Evolutionary conservation across 2,797 vertebrate genomes (phyloP), one percentile per base, ranked within the genome.

Genomic region (Manis crassicaudata): DNA sequence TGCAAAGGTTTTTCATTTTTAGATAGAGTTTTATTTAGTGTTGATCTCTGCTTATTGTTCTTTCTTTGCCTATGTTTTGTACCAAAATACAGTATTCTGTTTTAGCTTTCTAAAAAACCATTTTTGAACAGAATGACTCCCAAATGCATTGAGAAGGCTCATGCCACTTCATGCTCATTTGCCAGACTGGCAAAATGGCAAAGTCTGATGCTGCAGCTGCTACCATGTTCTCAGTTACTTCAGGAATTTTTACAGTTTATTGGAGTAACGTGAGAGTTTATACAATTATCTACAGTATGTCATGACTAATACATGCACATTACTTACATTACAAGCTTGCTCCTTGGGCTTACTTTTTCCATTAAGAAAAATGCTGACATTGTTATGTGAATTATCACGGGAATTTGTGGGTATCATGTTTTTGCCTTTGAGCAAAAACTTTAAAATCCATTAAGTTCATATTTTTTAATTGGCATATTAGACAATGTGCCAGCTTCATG

Each of bases 211-310:
- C n/a, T 63, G 29, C 92, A 96, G 96, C 95, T 95, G 82, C 95
- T 88, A 90, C 82, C 50, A 35, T 23, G 35, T 80, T 97, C 95
- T 97, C 95, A 93, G 88, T 95, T 97, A 96, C 97, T 92, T 93
- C 62, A 75, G 58, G 81, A 94, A 95, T 95, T 92, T 96, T 96
- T 95, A 89, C 63, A 81, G 90, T 96, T 94, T 93, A 94, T 52
- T 96, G 79, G 85, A 0, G 1, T 94, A 94, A 96, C 2, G 0
- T 83, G 81, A 97, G 84, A 93, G 27, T 92, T 80, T 79, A 95
- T 70, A 83, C 88, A 96, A 96, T 96, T 98, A 96, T 92, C 77
- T 95, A 88, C 85, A 95, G 72, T 76, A 92, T 94, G 46, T 95
- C 96, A 95, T 86, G 77, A 96, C 76, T 96, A 97, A 96, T 90